A percentile compares a stretch with the other conserved stretches of the same genome.
These are phyloP conservation scores for Temnothorax curvispinosus DNA, from an alignment of 1,140 invertebrate species.

Conservation along the genomic window DNA sequence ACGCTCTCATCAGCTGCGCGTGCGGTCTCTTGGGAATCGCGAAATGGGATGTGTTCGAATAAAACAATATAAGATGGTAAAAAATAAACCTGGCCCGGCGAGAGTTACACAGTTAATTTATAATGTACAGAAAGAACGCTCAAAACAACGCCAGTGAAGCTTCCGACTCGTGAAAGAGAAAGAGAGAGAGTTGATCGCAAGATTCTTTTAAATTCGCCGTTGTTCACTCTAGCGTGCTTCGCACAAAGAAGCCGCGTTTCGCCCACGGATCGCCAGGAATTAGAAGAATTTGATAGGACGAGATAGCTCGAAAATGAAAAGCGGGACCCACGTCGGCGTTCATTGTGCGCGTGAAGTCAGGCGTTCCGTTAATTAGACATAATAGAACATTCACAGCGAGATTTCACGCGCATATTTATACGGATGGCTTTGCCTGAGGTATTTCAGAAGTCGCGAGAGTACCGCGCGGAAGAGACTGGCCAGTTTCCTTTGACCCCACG, in stretches of 20 bases:
- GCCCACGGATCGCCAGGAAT: conserved; percentile 37
- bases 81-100: not conserved
- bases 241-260: conserved; percentile 30
- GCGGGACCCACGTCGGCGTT: conserved; percentile 11
- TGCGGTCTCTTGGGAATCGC: not conserved
- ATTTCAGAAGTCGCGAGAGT: conserved; percentile 63
- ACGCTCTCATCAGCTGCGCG: not conserved
- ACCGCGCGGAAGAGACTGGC: conserved; percentile 14
- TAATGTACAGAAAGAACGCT: not conserved
- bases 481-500: conserved; percentile 72
- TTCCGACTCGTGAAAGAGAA: not conserved
- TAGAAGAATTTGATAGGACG: conserved; percentile 49
- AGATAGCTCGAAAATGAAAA: conserved; percentile 48
- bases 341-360: conserved; percentile 50
- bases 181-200: not conserved
- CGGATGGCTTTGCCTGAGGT: conserved; percentile 59
- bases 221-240: conserved; percentile 22
- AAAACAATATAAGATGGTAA: not conserved
- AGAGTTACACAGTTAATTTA: conserved; percentile 5
- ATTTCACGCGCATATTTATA: conserved; percentile 70
- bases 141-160: conserved; percentile 2
- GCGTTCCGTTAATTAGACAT: conserved; percentile 57
- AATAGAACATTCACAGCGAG: conserved; percentile 66
- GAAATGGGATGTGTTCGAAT: not conserved
- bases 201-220: conserved; percentile 29